Evolutionary conservation across 1,140 invertebrate species (phyloP).

Genomic region (Bombus breviceps): DNA sequence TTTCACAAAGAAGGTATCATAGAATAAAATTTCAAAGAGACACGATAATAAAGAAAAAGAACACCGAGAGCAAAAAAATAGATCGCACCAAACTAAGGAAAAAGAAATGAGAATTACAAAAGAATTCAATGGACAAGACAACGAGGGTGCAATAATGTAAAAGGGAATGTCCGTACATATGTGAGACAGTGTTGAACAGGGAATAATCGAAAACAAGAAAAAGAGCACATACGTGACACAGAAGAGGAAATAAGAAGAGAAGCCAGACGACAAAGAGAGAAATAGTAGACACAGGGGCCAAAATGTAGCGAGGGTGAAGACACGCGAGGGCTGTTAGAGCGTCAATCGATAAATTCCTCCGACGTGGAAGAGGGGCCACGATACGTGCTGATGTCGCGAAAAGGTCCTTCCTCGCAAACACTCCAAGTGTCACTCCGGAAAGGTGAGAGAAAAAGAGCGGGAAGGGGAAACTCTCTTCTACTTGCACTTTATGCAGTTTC

Average conservation of each 20-base stretch:
- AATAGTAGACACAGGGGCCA: slow-evolving; percentile 29
- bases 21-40: neutral
- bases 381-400: slow-evolving; percentile 66
- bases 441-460: slow-evolving; percentile 41
- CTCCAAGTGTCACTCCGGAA: slow-evolving; percentile 33
- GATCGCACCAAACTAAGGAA: neutral
- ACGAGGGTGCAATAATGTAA: neutral
- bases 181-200: neutral
- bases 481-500: slow-evolving; percentile 47
- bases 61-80: neutral
- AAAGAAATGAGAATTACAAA: neutral
- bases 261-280: slow-evolving; percentile 38
- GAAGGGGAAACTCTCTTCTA: slow-evolving; percentile 17
- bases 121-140: neutral
- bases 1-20: neutral
- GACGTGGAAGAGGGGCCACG: slow-evolving; percentile 64
- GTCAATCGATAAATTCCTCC: slow-evolving; percentile 77
- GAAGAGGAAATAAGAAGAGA: slow-evolving; percentile 14
- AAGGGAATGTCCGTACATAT: neutral
- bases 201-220: slow-evolving; percentile 3
- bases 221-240: neutral
- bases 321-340: slow-evolving; percentile 67
- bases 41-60: neutral
- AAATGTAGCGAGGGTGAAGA: slow-evolving; percentile 58
- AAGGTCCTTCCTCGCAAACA: slow-evolving; percentile 62